Evolutionary conservation across 1,140 invertebrate genomes (phyloP).

Genomic region (Nasonia giraulti): DNA sequence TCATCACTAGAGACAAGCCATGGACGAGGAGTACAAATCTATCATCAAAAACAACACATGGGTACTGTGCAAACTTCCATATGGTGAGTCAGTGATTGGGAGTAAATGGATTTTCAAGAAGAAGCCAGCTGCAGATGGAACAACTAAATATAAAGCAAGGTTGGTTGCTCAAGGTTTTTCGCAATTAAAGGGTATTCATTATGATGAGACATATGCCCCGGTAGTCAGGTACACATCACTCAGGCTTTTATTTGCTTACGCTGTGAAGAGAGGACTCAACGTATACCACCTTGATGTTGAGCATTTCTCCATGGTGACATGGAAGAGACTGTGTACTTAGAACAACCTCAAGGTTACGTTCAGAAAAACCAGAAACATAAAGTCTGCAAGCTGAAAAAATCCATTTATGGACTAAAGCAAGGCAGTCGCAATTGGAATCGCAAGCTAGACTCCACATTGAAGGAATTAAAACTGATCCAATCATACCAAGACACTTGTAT

Average conservation of each 20-base stretch:
- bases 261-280: too few relatives aligned
- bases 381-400: slow-evolving; percentile 61
- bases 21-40: slow-evolving; percentile 17
- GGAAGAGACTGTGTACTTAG: neutral
- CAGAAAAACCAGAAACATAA: slow-evolving; percentile 48
- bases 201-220: too few relatives aligned
- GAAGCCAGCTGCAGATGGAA: too few relatives aligned
- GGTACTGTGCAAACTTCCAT: slow-evolving; percentile 1
- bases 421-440: slow-evolving; percentile 59
- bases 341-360: slow-evolving; percentile 58
- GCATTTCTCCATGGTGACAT: neutral
- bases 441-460: slow-evolving; percentile 55
- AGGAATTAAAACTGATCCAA: slow-evolving; percentile 47
- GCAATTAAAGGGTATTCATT: too few relatives aligned
- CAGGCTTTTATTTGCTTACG: too few relatives aligned
- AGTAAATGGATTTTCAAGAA: too few relatives aligned
- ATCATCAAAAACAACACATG: slow-evolving; percentile 49
- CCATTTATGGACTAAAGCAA: slow-evolving; percentile 68
- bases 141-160: too few relatives aligned
- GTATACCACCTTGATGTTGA: too few relatives aligned
- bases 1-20: slow-evolving; percentile 26
- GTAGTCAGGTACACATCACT: too few relatives aligned
- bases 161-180: too few relatives aligned
- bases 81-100: too few relatives aligned
- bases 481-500: slow-evolving; percentile 59